phyloP scores from a whole-genome alignment of 2,113 vertebrate genomes.

The Malurus alboscapulatus region DNA sequence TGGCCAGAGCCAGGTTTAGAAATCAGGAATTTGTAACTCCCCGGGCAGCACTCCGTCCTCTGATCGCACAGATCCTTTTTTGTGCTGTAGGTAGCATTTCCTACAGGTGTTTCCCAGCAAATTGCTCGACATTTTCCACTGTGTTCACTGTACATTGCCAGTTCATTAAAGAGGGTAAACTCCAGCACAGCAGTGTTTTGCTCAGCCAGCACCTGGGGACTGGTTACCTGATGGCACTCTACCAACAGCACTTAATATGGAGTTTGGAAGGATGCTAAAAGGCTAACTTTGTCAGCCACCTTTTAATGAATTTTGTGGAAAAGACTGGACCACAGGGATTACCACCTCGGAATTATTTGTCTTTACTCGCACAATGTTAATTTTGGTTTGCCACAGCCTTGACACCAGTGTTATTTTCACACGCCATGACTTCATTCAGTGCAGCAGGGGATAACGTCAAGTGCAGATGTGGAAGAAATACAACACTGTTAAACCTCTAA shows the following conservation, averaged over 20 bases:
- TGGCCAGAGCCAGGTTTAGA: background rate
- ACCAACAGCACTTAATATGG: background rate
- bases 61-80: background rate
- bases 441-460: slow-evolving; percentile 15
- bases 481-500: slow-evolving; percentile 38
- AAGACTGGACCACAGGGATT: background rate
- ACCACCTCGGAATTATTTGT: background rate
- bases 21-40: background rate
- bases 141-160: background rate
- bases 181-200: background rate
- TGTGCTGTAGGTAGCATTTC: background rate
- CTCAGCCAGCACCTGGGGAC: slow-evolving; percentile 22
- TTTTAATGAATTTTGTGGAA: slow-evolving; percentile 26
- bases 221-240: background rate
- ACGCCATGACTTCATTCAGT: slow-evolving; percentile 12
- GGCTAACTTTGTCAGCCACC: slow-evolving; percentile 9
- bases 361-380: slow-evolving; percentile 26
- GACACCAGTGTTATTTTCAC: background rate
- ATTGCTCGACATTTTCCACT: background rate
- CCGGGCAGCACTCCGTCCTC: background rate
- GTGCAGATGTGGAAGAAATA: slow-evolving; percentile 50
- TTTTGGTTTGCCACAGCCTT: slow-evolving; percentile 28
- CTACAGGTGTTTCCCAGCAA: background rate
- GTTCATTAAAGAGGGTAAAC: slow-evolving; percentile 14
- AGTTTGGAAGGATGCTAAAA: slow-evolving; percentile 14